Evolutionary conservation across 2,113 vertebrate genomes (phyloP).

Genomic region (Petromus typicus): DNA sequence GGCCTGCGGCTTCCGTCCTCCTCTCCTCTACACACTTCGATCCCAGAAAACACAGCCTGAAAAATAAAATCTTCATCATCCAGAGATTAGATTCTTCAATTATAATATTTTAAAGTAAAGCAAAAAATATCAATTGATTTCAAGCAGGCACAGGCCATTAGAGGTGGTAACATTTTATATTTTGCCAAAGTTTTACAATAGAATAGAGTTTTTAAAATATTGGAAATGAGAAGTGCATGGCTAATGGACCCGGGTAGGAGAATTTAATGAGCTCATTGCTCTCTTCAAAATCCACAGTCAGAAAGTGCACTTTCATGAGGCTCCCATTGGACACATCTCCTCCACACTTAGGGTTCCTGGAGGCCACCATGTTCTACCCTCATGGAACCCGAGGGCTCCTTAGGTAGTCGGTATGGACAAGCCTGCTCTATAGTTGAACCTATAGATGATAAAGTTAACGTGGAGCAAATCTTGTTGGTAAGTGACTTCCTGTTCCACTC

Average conservation of each 20-base stretch:
- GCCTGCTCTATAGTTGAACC: background rate
- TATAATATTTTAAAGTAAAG: conserved; percentile 16
- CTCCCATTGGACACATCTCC: background rate
- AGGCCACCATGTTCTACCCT: background rate
- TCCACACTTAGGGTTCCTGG: background rate
- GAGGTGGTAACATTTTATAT: background rate
- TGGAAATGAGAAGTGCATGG: background rate
- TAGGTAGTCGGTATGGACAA: background rate
- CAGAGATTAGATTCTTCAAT: background rate
- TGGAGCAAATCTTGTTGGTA: background rate
- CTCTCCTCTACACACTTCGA: background rate
- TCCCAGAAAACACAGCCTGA: conserved; percentile 44
- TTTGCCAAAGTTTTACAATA: background rate
- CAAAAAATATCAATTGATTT: background rate
- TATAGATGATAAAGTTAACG: background rate
- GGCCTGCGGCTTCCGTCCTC: background rate
- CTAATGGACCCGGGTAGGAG: background rate
- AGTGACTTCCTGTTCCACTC: background rate
- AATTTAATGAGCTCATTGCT: conserved; percentile 43
- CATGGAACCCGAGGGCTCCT: background rate
- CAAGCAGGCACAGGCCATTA: background rate
- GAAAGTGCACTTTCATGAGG: conserved; percentile 29
- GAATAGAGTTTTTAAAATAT: conserved; percentile 6
- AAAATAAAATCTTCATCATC: background rate
- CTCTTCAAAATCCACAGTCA: background rate